Base-by-base conservation (phyloP, 2,888 invertebrate species). In the Leptopilina syphax region DNA sequence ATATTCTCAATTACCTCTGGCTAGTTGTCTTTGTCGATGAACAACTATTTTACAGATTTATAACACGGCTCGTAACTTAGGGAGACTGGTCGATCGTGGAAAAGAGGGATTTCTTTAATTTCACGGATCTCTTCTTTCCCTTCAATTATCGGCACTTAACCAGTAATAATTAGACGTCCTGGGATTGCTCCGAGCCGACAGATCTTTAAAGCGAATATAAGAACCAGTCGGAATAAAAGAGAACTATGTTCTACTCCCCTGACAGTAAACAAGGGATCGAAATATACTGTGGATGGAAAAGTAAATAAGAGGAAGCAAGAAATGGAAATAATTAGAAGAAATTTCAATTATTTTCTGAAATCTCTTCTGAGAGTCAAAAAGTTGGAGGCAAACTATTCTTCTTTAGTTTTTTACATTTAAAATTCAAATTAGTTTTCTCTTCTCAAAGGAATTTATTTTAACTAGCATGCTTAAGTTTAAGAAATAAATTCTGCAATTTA, bases 131-230 rank as follows among this genome's bases (percentile, higher is more conserved):
- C 87, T 88, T 88, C 87, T 85, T 85, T 84, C 86, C 84, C 89
- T 87, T 88, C 90, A 90, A 91, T 90, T 90, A 89, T 87, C 86
- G 84, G 85, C 89, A 89, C 90, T 90, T 90, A 90, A 88, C 87
- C 87, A 86, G 88, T 87, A 88, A 91, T 90, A 90, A 91, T 91
- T 91, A 91, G 90, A 90, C 88, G 85, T 85, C 81, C 83, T 84
- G 60, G 86, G 85, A 88, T 89, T 87, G 88, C 86, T 84, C 87
- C 86, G 86, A 87, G 82, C 85, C 81, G 77, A 83, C 84, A 84
- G 83, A 84, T 84, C 87, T 87, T 86, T 86, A 83, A 85, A 87
- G 86, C 86, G 87, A 83, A 86, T 85, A 86, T 9, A 50, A 87
- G 87, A 81, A 84, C 84, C 82, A 85, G 84, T 50, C 9, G 24